Evolutionary conservation across 2,113 vertebrate genomes (phyloP), one percentile per base, ranked within the genome.

Genomic region (Poeciliopsis retropinna): DNA sequence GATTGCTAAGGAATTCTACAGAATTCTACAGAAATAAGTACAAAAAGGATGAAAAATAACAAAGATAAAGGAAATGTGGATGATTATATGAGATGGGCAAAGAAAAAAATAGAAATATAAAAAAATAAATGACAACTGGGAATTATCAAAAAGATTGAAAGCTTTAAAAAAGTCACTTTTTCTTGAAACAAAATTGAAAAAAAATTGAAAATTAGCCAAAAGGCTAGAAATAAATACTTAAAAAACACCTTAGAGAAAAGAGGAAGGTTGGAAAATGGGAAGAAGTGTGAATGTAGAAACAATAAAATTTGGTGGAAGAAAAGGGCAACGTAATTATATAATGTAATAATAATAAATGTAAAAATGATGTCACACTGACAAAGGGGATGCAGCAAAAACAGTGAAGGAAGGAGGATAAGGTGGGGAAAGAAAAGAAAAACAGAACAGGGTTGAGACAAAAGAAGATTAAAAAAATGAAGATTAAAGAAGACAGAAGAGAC

Each of bases 381-480:
- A 27, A 29, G 32, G 22, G 64, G 0, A 71, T 70, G 27, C 60
- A 80, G 41, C 30, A 67, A 60, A 73, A 47, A 5, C 44, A 6
- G 31, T 67, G 70, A 47, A 25, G 28, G 64, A 34, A 47, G 13
- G 28, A 73, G 47, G 27, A 31, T 22, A 39, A 73, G 47, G 11
- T 47, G 9, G 19, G 67, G 70, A 28, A 47, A 30, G 70, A 28
- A 47, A 30, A 28, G n/a, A 41, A 51, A 14, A 27, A 14, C 15
- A 9, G 44, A 29, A 37, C 11, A 25, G 28, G 28, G 27, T 27
- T 63, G 71, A 39, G 9, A 68, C 30, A 61, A 76, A 61, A 22
- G 44, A 47, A 17, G 82, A 81, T 76, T 67, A 72, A 80, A 64
- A 81, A 41, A 37, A n/a, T 8, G 62, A 4, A 76, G 79, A 83